A percentile compares a stretch with the other conserved stretches of the same genome.
These are phyloP conservation scores for Thaumatotibia leucotreta DNA, from an alignment of 1,140 invertebrate species.

Conservation along the genomic window DNA sequence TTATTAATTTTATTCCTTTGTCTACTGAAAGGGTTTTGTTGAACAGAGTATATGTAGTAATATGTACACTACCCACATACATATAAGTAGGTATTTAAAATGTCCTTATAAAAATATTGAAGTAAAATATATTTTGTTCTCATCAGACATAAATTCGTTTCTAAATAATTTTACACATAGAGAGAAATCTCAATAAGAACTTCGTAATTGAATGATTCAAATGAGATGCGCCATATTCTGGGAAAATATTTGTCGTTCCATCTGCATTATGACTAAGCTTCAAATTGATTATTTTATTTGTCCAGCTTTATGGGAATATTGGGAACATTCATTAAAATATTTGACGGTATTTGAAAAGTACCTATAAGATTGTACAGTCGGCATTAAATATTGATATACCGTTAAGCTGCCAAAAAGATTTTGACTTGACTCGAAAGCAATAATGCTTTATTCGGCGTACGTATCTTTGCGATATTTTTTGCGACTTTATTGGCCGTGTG, in stretches of 20 bases:
- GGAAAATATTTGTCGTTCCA: not conserved
- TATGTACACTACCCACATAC: too few species aligned
- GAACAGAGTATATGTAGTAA: too few species aligned
- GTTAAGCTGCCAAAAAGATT: too few species aligned
- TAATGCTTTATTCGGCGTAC: too few species aligned
- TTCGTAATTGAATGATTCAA: not conserved
- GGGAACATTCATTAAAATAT: not conserved
- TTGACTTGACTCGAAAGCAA: too few species aligned
- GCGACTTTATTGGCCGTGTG: too few species aligned
- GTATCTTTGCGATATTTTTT: too few species aligned
- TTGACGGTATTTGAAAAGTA: not conserved
- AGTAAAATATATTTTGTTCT: not conserved
- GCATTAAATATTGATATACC: too few species aligned
- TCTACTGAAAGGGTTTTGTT: too few species aligned
- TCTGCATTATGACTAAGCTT: not conserved
- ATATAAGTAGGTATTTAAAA: too few species aligned
- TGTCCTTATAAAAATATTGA: not conserved
- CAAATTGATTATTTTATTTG: not conserved
- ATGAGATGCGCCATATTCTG: not conserved
- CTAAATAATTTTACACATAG: not conserved
- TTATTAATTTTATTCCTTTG: too few species aligned
- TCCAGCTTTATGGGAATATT: not conserved
- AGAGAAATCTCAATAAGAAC: not conserved
- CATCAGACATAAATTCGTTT: not conserved
- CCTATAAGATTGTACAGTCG: too few species aligned